Evolutionary conservation across 2,113 vertebrate species (phyloP), one percentile per base, ranked within the genome.

Genomic region (Coracopsis vasa): DNA sequence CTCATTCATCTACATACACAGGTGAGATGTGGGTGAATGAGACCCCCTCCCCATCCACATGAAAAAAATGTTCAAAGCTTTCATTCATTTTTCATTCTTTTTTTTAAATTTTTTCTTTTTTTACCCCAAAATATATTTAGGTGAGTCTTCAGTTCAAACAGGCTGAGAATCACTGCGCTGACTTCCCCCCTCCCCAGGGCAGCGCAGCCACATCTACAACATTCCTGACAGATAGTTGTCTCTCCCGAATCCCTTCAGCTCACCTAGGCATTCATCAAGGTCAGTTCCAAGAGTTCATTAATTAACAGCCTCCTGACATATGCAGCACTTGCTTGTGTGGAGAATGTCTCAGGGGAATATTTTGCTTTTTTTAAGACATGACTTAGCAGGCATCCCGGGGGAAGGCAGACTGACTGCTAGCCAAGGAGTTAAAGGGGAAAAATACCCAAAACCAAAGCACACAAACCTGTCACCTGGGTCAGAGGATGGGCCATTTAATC

Each of bases 111-210:
- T 12, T 28, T 18, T 60, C 14, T 33, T 35, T 9, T 25, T 53
- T 9, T 8, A 13, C 4, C 25, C 13, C 51, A 54, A 3, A 42
- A 37, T 33, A 31, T 0, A 0, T 64, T 88, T 73, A 29, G 28
- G 17, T 16, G 16, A 86, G 10, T 24, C 25, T 70, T 83, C 19
- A 75, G n/a, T 10, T 25, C 39, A 65, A 86, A 44, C 2, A 66
- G 21, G 25, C 4, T 51, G 56, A 71, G 48, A 65, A 92, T 12
- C 41, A n/a, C 25, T 70, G 50, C 33, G 31, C 28, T 62, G 18
- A 37, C 29, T 23, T 70, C 41, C 70, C 27, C 45, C 13, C 21
- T 79, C 10, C 25, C 35, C 23, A 66, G 10, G 29, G 50, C 45
- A 70, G 41, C 8, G 21, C 28, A 79, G 21, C 48, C 77, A 56